Base-by-base conservation (phyloP, 2,888 invertebrate species). In the Archaeoteleia sp. region DNA sequence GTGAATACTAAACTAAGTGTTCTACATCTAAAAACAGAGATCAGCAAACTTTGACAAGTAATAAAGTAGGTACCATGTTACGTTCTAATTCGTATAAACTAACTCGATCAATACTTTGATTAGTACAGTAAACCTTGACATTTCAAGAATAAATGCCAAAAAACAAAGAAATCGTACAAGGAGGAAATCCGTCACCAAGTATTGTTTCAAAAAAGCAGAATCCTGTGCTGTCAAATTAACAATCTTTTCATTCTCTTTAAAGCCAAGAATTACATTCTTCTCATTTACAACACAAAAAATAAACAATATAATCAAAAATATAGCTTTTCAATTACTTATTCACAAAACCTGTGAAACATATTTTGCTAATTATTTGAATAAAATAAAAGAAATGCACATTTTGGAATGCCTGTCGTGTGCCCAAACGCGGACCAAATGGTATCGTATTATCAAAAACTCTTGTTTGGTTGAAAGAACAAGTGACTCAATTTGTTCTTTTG, bases 1-100 rank as follows among this genome's bases (percentile, higher is more conserved):
- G 43, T 9, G 30, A 6, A 51, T 8, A 49, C 40, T 61, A 71
- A 66, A 69, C 60, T 57, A 70, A 32, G 45, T 35, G 23, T 53
- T 57, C 75, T 75, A 79, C 65, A 71, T 74, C 75, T 79, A 79
- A 70, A 67, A 76, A 74, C 58, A 74, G 73, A 80, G 72, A 75
- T 74, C 71, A 82, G 83, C 78, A 82, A 82, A 83, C 85, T 85
- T 85, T 85, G 85, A 85, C 82, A 83, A 85, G 83, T 80, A 79
- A 82, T 77, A 80, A 80, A 84, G 85, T 83, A 83, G 85, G 84
- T 82, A 82, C 82, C 82, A 81, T 79, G 71, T 77, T 20, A 53
- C 23, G 4, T 23, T 53, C 43, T 73, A 57, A 71, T 46, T 71
- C 49, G 54, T 67, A 68, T 49, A 69, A 65, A 66, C 73, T 45